phyloP scores from a whole-genome alignment of 2,113 vertebrate genomes.

The Orycteropus afer region DNA sequence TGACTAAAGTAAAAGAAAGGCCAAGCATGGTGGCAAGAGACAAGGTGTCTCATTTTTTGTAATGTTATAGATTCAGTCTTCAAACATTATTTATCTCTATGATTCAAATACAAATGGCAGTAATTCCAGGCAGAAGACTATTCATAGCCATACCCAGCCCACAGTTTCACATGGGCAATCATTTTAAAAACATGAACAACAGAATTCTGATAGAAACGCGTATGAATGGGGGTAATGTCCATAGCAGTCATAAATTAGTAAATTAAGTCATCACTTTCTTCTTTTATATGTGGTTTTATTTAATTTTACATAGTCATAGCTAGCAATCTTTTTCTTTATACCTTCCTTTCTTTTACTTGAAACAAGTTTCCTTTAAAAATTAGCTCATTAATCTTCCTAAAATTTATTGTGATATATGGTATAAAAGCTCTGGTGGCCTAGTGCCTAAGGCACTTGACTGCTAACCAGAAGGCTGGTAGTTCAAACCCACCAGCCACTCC shows the following conservation, averaged over 20 bases:
- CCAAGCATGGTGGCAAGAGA: not conserved
- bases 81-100: not conserved
- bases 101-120: conserved; percentile 28
- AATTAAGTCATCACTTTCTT: not conserved
- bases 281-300: conserved; percentile 13
- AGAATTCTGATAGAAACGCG: conserved; percentile 51
- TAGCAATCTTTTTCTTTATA: not conserved
- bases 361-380: not conserved
- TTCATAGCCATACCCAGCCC: not conserved
- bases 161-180: not conserved
- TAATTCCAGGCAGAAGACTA: conserved; percentile 14
- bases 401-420: not conserved
- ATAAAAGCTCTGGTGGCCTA: too few relatives aligned
- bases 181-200: conserved; percentile 42
- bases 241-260: conserved; percentile 15
- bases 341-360: not conserved
- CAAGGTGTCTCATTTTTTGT: not conserved
- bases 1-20: not conserved
- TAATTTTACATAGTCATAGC: not conserved
- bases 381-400: not conserved
- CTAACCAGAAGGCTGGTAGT: too few relatives aligned
- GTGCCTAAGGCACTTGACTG: too few relatives aligned
- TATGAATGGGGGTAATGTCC: conserved; percentile 12
- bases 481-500: too few relatives aligned
- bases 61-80: conserved; percentile 4